Percentiles rank a stretch among this genome's conserved stretches.
Conservation (phyloP, 1,140 invertebrate genomes). For the Dufourea novaeangliae region DNA sequence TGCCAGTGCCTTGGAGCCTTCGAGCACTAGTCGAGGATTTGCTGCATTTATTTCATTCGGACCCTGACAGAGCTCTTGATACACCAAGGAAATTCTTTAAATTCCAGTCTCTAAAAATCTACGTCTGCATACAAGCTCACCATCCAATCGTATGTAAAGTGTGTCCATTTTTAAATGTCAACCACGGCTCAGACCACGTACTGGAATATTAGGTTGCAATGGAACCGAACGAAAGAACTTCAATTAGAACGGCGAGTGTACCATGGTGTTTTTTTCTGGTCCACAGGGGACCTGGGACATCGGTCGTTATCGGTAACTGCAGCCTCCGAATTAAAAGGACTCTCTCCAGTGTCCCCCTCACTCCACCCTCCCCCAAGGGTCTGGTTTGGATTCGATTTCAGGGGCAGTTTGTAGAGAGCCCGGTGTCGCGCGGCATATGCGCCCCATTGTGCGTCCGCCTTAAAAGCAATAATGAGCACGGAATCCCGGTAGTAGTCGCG, state of each 20-base stretch:
- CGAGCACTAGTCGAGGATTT: too few species aligned
- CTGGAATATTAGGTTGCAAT: constrained; percentile 16
- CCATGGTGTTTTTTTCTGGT: background rate
- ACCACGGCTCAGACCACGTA: background rate
- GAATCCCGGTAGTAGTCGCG: constrained; percentile 56
- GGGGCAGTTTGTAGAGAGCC: constrained; percentile 51
- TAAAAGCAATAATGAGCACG: constrained; percentile 69
- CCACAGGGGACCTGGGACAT: background rate
- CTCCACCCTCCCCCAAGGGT: constrained; percentile 54
- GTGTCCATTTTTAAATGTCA: too few species aligned
- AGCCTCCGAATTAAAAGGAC: constrained; percentile 50
- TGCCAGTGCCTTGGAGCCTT: too few species aligned
- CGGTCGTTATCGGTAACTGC: constrained; percentile 48
- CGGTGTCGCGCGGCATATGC: constrained; percentile 62
- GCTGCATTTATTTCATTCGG: too few species aligned
- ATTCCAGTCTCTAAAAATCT: too few species aligned
- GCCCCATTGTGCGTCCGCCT: constrained; percentile 52
- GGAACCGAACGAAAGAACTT: background rate
- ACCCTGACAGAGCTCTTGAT: too few species aligned
- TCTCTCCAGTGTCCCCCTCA: too few species aligned
- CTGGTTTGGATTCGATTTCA: constrained; percentile 69
- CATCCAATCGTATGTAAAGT: too few species aligned
- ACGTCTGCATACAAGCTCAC: too few species aligned
- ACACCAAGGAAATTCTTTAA: too few species aligned
- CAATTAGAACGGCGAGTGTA: constrained; percentile 13